A percentile compares a stretch with the other conserved stretches of the same genome.
phyloP scores from a whole-genome alignment of 2,888 invertebrate species.

The Eupelmus urozonus region DNA sequence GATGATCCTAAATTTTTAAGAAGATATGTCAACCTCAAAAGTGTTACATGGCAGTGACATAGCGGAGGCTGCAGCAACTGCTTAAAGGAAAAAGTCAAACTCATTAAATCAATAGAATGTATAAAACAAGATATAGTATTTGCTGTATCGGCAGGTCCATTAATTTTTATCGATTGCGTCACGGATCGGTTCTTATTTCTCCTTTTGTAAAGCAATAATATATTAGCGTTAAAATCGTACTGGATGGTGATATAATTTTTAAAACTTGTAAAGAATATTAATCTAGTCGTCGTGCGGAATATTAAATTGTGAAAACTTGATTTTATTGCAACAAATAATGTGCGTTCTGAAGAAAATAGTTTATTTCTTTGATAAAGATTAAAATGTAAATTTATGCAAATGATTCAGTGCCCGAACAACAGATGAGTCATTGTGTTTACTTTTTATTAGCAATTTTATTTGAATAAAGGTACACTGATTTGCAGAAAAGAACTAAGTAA shows the following conservation, averaged over 20 bases:
- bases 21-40: background rate
- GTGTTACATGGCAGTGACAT: constrained; percentile 22
- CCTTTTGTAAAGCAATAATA: too few relatives aligned
- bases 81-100: background rate
- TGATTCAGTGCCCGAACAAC: background rate
- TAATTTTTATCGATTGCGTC: background rate
- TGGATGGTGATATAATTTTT: too few relatives aligned
- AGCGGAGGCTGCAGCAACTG: background rate
- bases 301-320: too few relatives aligned
- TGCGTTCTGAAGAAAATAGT: background rate
- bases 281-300: too few relatives aligned
- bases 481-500: background rate
- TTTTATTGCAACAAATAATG: background rate
- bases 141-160: background rate
- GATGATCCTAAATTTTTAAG: constrained; percentile 28
- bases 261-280: too few relatives aligned
- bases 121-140: constrained; percentile 2
- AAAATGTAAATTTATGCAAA: constrained; percentile 12
- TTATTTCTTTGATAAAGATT: background rate
- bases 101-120: constrained; percentile 9
- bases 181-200: too few relatives aligned
- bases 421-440: background rate
- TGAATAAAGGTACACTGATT: background rate
- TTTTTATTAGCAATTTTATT: background rate
- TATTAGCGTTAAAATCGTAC: too few relatives aligned